Percentiles rank a stretch among this genome's conserved stretches.
Evolutionary conservation across 1,140 invertebrate genomes (phyloP).

Genomic region (Tachypleus tridentatus): DNA sequence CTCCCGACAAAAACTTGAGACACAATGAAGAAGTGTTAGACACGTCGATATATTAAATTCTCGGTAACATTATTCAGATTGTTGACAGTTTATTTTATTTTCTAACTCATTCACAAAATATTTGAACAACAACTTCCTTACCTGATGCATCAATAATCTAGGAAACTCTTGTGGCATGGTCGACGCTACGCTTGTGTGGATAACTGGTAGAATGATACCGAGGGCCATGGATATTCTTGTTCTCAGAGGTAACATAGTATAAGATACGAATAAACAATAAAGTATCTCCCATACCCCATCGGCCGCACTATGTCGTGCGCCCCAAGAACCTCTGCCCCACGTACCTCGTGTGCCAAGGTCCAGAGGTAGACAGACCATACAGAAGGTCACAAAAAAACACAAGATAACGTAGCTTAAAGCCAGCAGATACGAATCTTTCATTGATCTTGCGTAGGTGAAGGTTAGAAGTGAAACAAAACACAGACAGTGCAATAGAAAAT

Average conservation of each 20-base stretch:
- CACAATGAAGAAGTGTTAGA: no score
- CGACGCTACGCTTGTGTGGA: conserved; percentile 52
- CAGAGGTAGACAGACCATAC: conserved; percentile 45
- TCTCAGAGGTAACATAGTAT: conserved; percentile 70
- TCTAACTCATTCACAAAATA: no score
- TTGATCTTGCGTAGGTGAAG: conserved; percentile 47
- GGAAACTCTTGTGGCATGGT: conserved; percentile 13
- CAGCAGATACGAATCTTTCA: conserved; percentile 50
- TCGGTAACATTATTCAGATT: no score
- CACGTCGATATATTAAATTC: no score
- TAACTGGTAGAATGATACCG: conserved; percentile 52
- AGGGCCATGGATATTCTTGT: conserved; percentile 60
- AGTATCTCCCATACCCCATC: conserved; percentile 69
- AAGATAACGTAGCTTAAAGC: conserved; percentile 53
- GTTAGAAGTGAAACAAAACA: conserved; percentile 51
- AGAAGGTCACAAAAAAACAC: conserved; percentile 49
- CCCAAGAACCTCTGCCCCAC: conserved; percentile 29
- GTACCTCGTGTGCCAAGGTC: conserved; percentile 37
- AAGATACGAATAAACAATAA: conserved; percentile 74
- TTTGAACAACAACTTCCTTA: no score
- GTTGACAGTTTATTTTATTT: no score
- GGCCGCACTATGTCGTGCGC: conserved; percentile 36
- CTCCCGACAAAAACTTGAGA: no score
- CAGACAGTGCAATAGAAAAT: conserved; percentile 37
- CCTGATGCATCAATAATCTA: no score